These are phyloP conservation scores for Mimumesa dahlbomi DNA, from an alignment of 2,888 invertebrate species.

Conservation along the genomic window DNA sequence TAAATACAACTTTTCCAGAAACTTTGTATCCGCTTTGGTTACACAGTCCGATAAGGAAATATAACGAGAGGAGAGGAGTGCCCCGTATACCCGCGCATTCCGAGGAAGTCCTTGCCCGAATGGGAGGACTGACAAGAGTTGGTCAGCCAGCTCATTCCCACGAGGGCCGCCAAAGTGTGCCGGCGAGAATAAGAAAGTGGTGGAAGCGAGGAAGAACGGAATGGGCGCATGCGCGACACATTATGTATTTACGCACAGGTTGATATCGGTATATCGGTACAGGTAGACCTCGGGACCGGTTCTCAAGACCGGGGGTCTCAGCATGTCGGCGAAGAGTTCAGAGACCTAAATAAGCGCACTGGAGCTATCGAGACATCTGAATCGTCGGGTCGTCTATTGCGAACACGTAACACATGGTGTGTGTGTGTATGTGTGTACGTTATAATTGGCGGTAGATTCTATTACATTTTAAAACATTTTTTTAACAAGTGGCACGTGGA, in stretches of 20 bases:
- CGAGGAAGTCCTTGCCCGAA: slow-evolving; percentile 29
- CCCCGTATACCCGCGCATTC: slow-evolving; percentile 5
- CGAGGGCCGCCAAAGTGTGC: slow-evolving; percentile 31
- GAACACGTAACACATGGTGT: background rate
- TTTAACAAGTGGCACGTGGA: too few species aligned
- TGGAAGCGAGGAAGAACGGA: slow-evolving; percentile 3
- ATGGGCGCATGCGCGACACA: slow-evolving; percentile 18
- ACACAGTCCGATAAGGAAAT: background rate
- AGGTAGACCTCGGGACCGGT: slow-evolving; percentile 54
- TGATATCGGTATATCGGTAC: slow-evolving; percentile 52
- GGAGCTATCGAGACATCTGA: slow-evolving; percentile 38
- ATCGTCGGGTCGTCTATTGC: slow-evolving; percentile 16
- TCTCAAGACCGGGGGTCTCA: slow-evolving; percentile 27
- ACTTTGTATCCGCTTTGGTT: too few species aligned
- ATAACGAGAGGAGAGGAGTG: slow-evolving; percentile 1
- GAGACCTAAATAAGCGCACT: slow-evolving; percentile 47
- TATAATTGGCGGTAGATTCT: background rate
- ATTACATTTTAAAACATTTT: too few species aligned
- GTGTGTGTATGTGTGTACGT: too few species aligned
- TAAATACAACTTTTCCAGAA: too few species aligned
- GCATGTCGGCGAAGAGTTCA: slow-evolving; percentile 32
- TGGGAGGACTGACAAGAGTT: slow-evolving; percentile 16
- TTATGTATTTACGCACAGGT: slow-evolving; percentile 47
- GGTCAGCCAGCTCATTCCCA: slow-evolving; percentile 33
- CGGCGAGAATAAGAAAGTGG: slow-evolving; percentile 21